Conservation (phyloP, 2,797 vertebrate genomes). For the Halcyon chelicuti region DNA sequence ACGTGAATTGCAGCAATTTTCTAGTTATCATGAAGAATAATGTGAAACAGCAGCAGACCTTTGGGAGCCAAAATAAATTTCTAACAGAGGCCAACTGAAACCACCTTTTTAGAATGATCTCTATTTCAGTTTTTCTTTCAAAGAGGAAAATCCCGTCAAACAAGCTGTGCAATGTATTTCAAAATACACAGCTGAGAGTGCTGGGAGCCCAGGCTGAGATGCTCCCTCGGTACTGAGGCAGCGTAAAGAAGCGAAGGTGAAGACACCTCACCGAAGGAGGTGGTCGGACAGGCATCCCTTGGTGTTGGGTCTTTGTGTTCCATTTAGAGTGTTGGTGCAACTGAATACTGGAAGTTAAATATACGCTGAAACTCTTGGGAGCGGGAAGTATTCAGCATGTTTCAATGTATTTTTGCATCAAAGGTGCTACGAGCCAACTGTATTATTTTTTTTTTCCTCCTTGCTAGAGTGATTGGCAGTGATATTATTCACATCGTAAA, state of each 20-base stretch:
- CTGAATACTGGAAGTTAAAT: not conserved
- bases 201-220: not conserved
- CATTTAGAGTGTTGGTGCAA: not conserved
- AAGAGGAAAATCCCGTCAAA: not conserved
- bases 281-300: fast-evolving
- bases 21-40: not conserved
- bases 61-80: not conserved
- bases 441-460: no score
- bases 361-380: not conserved
- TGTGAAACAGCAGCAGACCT: not conserved
- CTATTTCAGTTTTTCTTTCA: no score
- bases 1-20: not conserved
- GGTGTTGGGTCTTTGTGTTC: not conserved
- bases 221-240: not conserved
- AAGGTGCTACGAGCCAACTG: not conserved
- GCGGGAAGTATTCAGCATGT: not conserved
- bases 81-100: not conserved
- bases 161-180: not conserved
- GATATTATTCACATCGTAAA: not conserved
- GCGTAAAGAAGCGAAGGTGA: not conserved
- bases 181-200: not conserved
- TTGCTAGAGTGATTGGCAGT: not conserved
- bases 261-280: not conserved
- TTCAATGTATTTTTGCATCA: not conserved
- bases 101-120: not conserved